Percentiles rank a stretch among this genome's conserved stretches.
Evolutionary conservation across 2,888 invertebrate genomes (phyloP).

Genomic region (Danaus chrysippus): DNA sequence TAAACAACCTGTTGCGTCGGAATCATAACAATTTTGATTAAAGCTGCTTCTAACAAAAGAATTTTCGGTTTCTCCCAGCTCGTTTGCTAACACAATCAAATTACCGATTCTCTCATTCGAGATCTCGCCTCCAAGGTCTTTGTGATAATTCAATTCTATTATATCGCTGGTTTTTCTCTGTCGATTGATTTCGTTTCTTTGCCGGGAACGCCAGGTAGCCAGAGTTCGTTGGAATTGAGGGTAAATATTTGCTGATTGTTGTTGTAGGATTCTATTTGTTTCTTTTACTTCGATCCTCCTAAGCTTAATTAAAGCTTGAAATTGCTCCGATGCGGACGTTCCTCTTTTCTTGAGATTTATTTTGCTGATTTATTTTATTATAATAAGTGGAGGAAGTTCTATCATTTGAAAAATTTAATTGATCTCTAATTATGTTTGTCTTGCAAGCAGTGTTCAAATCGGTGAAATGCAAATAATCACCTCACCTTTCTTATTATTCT

Average conservation of each 20-base stretch:
- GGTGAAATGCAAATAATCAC: too few species aligned
- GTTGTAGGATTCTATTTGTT: conserved; percentile 34
- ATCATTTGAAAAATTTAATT: too few species aligned
- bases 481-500: too few species aligned
- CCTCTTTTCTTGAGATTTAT: neutral
- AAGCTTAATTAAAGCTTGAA: conserved; percentile 21
- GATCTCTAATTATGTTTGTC: too few species aligned
- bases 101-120: conserved; percentile 63
- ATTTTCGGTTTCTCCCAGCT: conserved; percentile 55
- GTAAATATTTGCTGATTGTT: conserved; percentile 54
- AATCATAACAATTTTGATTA: conserved; percentile 54
- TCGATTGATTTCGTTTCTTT: conserved; percentile 63
- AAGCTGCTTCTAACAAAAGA: conserved; percentile 51
- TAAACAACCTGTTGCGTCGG: conserved; percentile 52
- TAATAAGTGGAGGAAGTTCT: too few species aligned
- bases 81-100: conserved; percentile 74
- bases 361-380: neutral
- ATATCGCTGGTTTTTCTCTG: conserved; percentile 68
- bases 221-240: conserved; percentile 36
- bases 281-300: conserved; percentile 16
- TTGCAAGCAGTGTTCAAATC: too few species aligned
- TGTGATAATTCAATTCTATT: conserved; percentile 77
- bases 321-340: neutral
- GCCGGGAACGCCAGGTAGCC: conserved; percentile 49
- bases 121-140: conserved; percentile 50